A percentile compares a stretch with the other conserved stretches of the same genome.
phyloP scores from a whole-genome alignment of 2,797 vertebrate species.

The Phrynocephalus guinanensis region DNA sequence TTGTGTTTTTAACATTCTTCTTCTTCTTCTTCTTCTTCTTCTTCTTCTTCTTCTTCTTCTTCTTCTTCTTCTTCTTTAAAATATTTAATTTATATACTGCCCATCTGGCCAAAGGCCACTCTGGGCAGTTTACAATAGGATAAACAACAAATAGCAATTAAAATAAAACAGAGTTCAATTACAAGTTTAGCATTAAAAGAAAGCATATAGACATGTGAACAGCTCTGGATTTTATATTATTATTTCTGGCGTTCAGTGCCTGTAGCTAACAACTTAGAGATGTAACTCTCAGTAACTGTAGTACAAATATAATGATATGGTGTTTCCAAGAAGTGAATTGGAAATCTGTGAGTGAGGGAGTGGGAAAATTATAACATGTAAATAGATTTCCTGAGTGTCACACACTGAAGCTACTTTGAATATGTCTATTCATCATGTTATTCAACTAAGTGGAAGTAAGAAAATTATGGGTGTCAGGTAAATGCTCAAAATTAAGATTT shows the following conservation, averaged over 20 bases:
- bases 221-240: slow-evolving; percentile 10
- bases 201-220: not conserved
- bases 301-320: slow-evolving; percentile 38
- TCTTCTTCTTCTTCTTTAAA: too few species aligned
- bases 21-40: too few species aligned
- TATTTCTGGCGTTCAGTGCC: slow-evolving; percentile 2
- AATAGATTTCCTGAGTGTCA: slow-evolving; percentile 1
- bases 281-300: not conserved
- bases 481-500: not conserved
- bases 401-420: not conserved
- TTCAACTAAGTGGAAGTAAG: not conserved
- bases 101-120: too few species aligned
- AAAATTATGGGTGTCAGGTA: not conserved
- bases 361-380: slow-evolving; percentile 15
- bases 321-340: slow-evolving; percentile 32
- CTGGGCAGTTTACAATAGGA: too few species aligned
- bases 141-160: too few species aligned
- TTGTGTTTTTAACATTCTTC: too few species aligned
- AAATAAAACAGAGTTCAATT: slow-evolving; percentile 1
- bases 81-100: too few species aligned
- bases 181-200: slow-evolving; percentile 19
- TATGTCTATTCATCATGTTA: not conserved
- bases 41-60: too few species aligned
- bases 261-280: too few species aligned
- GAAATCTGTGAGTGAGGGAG: not conserved